Evolutionary conservation across 64 coral and sea anemone species (phyloP), one percentile per base, ranked within the genome.

Genomic region (Dendrophyllia cribrosa): DNA sequence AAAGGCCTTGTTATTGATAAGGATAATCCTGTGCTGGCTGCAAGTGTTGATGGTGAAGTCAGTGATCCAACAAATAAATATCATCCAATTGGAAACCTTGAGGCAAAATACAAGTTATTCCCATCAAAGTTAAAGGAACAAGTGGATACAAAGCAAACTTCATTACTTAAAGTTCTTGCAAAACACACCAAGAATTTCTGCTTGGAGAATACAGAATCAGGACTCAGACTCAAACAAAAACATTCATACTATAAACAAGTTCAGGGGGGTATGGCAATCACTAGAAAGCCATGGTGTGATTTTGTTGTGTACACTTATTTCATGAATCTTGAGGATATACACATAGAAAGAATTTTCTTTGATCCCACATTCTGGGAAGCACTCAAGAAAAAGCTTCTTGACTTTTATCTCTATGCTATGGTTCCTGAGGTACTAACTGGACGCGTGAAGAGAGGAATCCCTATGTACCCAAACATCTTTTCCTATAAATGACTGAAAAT

Each of bases 11-110:
- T 85, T 75, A 86, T 92, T 77, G 44, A 62, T 85, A 85, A 83
- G 74, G 62, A 85, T n/a, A 67, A 52, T 85, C 80, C 90, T 49
- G 24, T 77, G 44, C 25, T 86, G 58, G 81, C 82, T 7, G 81
- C 70, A 77, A 86, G 90, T 86, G 56, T 92, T 75, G 90, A 92
- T 86, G 90, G 90, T 74, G 90, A 92, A 73, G 90, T 92, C 43
- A 60, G 13, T 75, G 81, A 92, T 9, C 58, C 70, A 52, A 92
- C 67, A n/a, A 65, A 72, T 22, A 92, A 72, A 75, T 60, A 72
- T 51, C 48, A 43, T 66, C 72, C 83, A 68, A 51, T 88, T 78
- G 85, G 73, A 63, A 93, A 88, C 66, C 26, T 80, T 62, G 91
- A 88, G 51, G 61, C 87, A 47, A 93, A 88, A 78, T 93, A 93